Base-by-base conservation (phyloP, 1,140 invertebrate genomes). In the Drosophila arawakana region DNA sequence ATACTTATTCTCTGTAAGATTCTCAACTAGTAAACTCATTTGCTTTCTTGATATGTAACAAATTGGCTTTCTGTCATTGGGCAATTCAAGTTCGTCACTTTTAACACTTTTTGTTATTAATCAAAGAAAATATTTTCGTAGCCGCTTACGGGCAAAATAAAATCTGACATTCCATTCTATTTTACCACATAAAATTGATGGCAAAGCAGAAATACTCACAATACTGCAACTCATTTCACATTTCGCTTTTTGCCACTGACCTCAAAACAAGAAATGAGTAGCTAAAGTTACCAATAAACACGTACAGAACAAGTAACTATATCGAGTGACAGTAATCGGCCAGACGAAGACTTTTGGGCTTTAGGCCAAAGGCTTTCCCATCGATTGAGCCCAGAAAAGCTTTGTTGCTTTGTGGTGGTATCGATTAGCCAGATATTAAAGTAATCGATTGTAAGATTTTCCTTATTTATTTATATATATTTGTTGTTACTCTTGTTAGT, bases 211-310 rank as follows among this genome's bases (percentile, higher is more conserved):
- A 37, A 37, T 37, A n/a, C 49, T 52, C 49, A 11, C 9, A 62
- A 73, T 70, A 81, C 69, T 74, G 70, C 70, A 47, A 34, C 15
- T 41, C 55, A 58, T n/a, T 18, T 49, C 30, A 30, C 35, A 55
- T 35, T 37, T 35, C 55, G 80, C 74, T 82, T 69, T 86, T 86
- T 59, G 46, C 52, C 46, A 25, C 18, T 49, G 73, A 83, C 79
- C 83, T 71, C 66, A 88, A 82, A 50, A 82, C 74, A 71, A 82
- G 52, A 72, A 82, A 76, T 71, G 65, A 58, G 52, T 50, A 70
- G 61, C 52, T 54, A 49, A 67, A 73, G 76, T 81, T 88, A 70
- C 69, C 72, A 77, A 82, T 79, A 86, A 88, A 76, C 82, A 86
- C 82, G 82, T 85, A 76, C 82, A 46, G 71, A 78, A 74, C 81